Evolutionary conservation across 37 sponge, comb jelly and placozoan species (phyloP).

Genomic region (Mnemiopsis leidyi): DNA sequence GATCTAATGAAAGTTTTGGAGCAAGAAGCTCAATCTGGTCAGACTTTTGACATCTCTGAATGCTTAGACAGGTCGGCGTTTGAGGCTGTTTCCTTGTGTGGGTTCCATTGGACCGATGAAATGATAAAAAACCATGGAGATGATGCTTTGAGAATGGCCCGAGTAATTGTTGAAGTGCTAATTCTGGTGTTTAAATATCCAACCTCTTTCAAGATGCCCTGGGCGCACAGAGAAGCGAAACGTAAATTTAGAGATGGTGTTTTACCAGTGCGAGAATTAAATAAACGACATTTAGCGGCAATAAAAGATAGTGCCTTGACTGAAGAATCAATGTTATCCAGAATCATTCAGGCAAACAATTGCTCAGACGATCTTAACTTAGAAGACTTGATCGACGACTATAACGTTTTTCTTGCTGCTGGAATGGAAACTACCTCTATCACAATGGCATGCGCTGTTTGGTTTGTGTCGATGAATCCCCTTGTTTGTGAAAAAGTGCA

Average conservation of each 20-base stretch:
- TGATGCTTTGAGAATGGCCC: too few relatives aligned
- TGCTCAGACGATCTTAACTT: neutral
- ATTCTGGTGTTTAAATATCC: neutral
- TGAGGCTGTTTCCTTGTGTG: neutral
- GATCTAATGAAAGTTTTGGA: neutral
- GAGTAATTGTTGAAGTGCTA: neutral
- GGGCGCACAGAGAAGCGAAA: neutral
- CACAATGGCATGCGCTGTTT: neutral
- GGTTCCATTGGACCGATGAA: neutral
- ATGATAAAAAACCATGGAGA: neutral
- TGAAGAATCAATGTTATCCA: neutral
- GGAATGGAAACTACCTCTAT: slow-evolving; percentile 64
- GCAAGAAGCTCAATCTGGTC: neutral
- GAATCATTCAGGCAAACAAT: neutral
- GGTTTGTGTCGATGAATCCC: neutral
- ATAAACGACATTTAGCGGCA: neutral
- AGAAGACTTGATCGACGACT: slow-evolving; percentile 60
- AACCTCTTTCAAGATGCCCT: neutral
- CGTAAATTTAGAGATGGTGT: neutral
- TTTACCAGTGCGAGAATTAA: neutral
- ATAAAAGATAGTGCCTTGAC: neutral
- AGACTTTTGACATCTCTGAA: slow-evolving; percentile 23
- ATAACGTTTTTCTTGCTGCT: neutral
- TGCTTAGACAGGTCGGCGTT: neutral
- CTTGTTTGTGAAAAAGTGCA: neutral